Conservation (phyloP, 2,113 vertebrate species). For the Myotis brandtii region DNA sequence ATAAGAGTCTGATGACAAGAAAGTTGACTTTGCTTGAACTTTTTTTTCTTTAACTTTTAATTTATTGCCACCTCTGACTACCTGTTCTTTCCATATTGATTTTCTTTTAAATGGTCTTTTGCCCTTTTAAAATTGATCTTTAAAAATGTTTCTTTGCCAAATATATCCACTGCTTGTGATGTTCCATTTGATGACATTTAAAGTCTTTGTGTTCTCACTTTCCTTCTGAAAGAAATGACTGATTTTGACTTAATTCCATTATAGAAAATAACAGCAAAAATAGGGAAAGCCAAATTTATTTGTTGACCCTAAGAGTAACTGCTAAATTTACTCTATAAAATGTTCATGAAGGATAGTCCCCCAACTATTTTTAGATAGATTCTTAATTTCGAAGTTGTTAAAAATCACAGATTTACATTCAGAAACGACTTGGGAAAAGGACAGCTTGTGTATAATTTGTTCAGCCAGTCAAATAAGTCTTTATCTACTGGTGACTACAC, state of each 20-base stretch:
- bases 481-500: background rate
- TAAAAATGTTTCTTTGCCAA: slow-evolving; percentile 57
- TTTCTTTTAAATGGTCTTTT: slow-evolving; percentile 71
- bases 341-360: background rate
- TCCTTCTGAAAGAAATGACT: background rate
- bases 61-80: slow-evolving; percentile 52
- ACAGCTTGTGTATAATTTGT: background rate
- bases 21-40: slow-evolving; percentile 63
- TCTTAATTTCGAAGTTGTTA: slow-evolving; percentile 57
- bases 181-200: slow-evolving; percentile 69
- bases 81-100: slow-evolving; percentile 63
- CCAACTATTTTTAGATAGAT: slow-evolving; percentile 37
- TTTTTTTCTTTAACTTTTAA: slow-evolving; percentile 14
- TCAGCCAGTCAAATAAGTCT: background rate
- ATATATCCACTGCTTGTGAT: slow-evolving; percentile 25
- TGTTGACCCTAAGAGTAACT: background rate
- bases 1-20: slow-evolving; percentile 5
- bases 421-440: slow-evolving; percentile 33
- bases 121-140: slow-evolving; percentile 70
- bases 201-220: slow-evolving; percentile 57
- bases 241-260: slow-evolving; percentile 44
- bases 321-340: slow-evolving; percentile 51
- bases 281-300: background rate
- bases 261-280: background rate
- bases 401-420: slow-evolving; percentile 18